A percentile compares a stretch with the other conserved stretches of the same genome.
phyloP scores from a whole-genome alignment of 2,888 invertebrate species.

The Hirtodrosophila duncani region DNA sequence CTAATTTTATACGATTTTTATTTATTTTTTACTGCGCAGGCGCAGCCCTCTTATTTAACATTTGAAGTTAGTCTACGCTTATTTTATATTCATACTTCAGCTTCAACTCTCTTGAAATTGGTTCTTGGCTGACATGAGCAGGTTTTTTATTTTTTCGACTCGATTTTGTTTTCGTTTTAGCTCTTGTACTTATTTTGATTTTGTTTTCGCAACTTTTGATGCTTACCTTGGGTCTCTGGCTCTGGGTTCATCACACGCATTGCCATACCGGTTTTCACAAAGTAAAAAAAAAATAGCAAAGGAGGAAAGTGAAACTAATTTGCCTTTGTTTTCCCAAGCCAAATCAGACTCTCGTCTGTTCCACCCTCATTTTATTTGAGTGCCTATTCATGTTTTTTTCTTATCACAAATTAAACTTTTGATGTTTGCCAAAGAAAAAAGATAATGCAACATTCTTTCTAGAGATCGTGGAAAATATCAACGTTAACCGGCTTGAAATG shows the following conservation, averaged over 20 bases:
- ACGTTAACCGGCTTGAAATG: background rate
- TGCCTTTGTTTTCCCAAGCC: constrained; percentile 19
- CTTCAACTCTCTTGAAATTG: constrained; percentile 9
- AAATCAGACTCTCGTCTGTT: no score
- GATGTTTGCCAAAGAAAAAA: constrained; percentile 10
- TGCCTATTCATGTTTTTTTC: constrained; percentile 28
- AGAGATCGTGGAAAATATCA: no score
- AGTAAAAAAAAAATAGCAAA: constrained; percentile 26
- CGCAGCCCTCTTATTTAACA: constrained; percentile 18
- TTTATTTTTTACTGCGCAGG: constrained; percentile 28
- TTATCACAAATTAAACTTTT: constrained; percentile 25
- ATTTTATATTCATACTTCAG: background rate
- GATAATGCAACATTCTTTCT: no score
- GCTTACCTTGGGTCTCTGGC: constrained; percentile 19
- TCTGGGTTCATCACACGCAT: constrained; percentile 34
- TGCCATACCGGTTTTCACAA: constrained; percentile 56
- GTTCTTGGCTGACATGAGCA: constrained; percentile 24
- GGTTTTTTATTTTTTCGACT: constrained; percentile 55
- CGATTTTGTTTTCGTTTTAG: constrained; percentile 46
- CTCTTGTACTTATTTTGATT: constrained; percentile 17
- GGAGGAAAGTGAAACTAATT: constrained; percentile 43
- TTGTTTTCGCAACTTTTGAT: constrained; percentile 41
- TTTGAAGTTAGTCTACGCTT: background rate
- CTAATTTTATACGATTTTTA: constrained; percentile 24
- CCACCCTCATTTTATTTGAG: constrained; percentile 14